phyloP scores from a whole-genome alignment of 2,113 vertebrate genomes.

The Bufo bufo region DNA sequence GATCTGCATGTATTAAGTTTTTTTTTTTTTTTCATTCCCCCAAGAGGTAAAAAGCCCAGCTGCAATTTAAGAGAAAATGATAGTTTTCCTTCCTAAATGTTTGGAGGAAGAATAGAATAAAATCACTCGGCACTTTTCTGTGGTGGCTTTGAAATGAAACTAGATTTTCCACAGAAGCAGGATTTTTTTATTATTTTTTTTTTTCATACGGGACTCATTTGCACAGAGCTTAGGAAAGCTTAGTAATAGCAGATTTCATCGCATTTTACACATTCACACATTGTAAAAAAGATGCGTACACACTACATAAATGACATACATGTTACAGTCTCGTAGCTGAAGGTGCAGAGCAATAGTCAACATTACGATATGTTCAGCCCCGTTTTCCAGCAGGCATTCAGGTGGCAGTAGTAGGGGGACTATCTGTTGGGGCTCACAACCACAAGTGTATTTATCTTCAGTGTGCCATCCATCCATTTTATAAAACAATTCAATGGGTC shows the following conservation, averaged over 20 bases:
- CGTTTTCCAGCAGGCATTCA: neutral
- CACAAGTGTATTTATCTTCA: too few relatives aligned
- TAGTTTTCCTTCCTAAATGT: conserved; percentile 50
- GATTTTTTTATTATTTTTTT: conserved; percentile 2
- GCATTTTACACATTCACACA: conserved; percentile 38
- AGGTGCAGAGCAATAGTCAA: neutral
- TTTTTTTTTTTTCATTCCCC: neutral
- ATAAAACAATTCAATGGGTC: too few relatives aligned
- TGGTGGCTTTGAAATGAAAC: conserved; percentile 41
- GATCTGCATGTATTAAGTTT: conserved; percentile 44
- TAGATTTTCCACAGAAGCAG: conserved; percentile 25
- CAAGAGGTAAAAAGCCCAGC: conserved; percentile 18
- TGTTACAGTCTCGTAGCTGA: neutral
- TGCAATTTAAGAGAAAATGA: conserved; percentile 55
- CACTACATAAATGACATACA: neutral
- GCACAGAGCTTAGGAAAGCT: conserved; percentile 16
- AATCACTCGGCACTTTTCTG: conserved; percentile 37
- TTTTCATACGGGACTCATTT: conserved; percentile 28
- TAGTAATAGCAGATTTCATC: neutral
- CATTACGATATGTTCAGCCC: neutral
- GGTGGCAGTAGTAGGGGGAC: too few relatives aligned
- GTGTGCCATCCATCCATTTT: too few relatives aligned
- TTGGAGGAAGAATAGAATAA: conserved; percentile 44
- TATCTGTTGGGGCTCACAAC: too few relatives aligned
- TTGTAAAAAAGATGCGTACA: neutral